Evolutionary conservation across 1,140 invertebrate species (phyloP).

Genomic region (Bactericera cockerelli): DNA sequence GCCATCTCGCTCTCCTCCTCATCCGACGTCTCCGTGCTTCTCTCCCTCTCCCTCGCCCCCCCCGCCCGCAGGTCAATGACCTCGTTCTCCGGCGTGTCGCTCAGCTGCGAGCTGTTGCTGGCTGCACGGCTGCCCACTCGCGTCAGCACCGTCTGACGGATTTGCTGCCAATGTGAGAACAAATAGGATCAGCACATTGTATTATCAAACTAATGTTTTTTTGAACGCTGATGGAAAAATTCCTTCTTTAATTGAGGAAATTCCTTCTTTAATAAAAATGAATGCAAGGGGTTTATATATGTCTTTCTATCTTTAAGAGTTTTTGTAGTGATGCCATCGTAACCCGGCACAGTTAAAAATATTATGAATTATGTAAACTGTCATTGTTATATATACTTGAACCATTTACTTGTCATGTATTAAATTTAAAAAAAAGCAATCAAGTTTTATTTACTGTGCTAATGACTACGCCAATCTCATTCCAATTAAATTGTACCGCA

Average conservation of each 20-base stretch:
- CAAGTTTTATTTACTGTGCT: too few relatives aligned
- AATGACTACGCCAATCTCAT: too few relatives aligned
- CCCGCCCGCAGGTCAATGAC: slow-evolving; percentile 58
- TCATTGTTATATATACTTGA: too few relatives aligned
- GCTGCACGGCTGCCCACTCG: slow-evolving; percentile 46
- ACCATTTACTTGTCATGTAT: too few relatives aligned
- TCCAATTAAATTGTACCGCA: too few relatives aligned
- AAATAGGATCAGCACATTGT: neutral
- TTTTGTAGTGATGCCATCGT: too few relatives aligned
- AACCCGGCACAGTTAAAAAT: too few relatives aligned
- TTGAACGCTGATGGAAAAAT: too few relatives aligned
- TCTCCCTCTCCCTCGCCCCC: slow-evolving; percentile 24
- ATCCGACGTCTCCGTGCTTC: slow-evolving; percentile 23
- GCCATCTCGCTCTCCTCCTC: slow-evolving; percentile 38
- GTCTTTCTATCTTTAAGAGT: too few relatives aligned
- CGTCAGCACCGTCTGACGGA: slow-evolving; percentile 75
- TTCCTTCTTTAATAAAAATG: neutral
- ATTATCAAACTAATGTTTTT: neutral
- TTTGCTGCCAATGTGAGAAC: slow-evolving; percentile 44
- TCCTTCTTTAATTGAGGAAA: too few relatives aligned
- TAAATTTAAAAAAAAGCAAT: too few relatives aligned
- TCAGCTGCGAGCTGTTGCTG: slow-evolving; percentile 38
- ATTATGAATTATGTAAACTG: too few relatives aligned
- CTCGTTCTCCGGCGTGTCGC: slow-evolving; percentile 36
- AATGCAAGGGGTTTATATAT: neutral